Conservation (phyloP, 2,797 vertebrate genomes). For the Diglossa cyanea region DNA sequence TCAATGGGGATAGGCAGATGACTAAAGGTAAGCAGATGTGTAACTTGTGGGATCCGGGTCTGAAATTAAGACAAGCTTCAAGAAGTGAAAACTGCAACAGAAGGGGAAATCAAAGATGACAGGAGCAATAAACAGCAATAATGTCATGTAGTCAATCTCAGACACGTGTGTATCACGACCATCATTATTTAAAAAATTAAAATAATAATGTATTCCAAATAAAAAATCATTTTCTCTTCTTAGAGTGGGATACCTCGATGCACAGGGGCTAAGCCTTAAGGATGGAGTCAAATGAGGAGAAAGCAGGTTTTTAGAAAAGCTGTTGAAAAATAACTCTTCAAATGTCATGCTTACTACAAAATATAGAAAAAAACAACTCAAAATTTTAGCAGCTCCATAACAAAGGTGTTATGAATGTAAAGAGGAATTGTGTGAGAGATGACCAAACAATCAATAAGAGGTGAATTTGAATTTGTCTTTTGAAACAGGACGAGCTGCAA, state of each 20-base stretch:
- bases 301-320: background rate
- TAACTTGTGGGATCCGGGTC: background rate
- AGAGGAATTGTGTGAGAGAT: background rate
- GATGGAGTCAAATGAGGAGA: background rate
- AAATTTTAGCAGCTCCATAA: background rate
- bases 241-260: background rate
- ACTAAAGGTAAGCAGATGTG: conserved; percentile 64
- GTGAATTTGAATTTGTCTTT: background rate
- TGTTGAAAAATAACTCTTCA: background rate
- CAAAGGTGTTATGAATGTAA: background rate
- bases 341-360: background rate
- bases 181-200: background rate
- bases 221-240: background rate
- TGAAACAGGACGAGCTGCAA: background rate
- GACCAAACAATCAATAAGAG: background rate
- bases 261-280: background rate
- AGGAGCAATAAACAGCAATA: conserved; percentile 30
- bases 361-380: fast-evolving
- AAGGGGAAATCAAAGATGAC: conserved; percentile 34
- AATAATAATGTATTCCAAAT: background rate
- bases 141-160: background rate
- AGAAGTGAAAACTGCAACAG: background rate
- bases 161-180: background rate
- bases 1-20: background rate
- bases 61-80: conserved; percentile 38